These are phyloP conservation scores for Ameiurus melas DNA, from an alignment of 2,113 vertebrate species.

Conservation along the genomic window DNA sequence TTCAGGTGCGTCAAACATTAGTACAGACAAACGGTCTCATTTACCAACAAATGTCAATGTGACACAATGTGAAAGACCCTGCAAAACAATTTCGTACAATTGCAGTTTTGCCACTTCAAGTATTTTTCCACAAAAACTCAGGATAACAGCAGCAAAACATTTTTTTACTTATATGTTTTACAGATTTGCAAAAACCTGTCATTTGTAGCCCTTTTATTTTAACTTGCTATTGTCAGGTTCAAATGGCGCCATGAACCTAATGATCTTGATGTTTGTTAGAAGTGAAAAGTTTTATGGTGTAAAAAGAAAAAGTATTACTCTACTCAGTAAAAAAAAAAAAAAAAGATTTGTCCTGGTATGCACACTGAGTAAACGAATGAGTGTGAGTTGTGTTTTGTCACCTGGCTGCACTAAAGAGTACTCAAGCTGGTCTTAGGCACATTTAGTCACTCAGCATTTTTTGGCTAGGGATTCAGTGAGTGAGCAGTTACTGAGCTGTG, in stretches of 20 bases:
- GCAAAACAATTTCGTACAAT: too few relatives aligned
- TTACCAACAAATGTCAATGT: too few relatives aligned
- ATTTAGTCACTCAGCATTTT: slow-evolving; percentile 31
- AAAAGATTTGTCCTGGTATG: not conserved
- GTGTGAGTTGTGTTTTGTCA: slow-evolving; percentile 38
- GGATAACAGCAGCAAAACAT: not conserved
- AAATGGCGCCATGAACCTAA: not conserved
- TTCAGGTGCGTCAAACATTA: too few relatives aligned
- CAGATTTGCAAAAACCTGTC: not conserved
- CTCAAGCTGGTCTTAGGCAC: not conserved
- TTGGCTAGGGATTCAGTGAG: slow-evolving; percentile 11
- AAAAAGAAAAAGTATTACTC: not conserved
- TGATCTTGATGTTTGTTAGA: not conserved
- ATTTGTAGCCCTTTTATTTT: not conserved
- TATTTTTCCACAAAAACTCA: too few relatives aligned
- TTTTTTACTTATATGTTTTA: not conserved
- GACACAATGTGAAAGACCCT: too few relatives aligned
- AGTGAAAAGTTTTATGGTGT: not conserved
- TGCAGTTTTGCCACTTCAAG: too few relatives aligned
- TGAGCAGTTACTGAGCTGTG: slow-evolving; percentile 1
- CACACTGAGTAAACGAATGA: slow-evolving; percentile 20
- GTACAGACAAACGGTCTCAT: too few relatives aligned
- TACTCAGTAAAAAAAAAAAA: not conserved
- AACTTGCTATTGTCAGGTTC: not conserved
- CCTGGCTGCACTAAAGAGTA: slow-evolving; percentile 5